phyloP scores from a whole-genome alignment of 2,888 invertebrate genomes.

The Drosophila kuntzei region DNA sequence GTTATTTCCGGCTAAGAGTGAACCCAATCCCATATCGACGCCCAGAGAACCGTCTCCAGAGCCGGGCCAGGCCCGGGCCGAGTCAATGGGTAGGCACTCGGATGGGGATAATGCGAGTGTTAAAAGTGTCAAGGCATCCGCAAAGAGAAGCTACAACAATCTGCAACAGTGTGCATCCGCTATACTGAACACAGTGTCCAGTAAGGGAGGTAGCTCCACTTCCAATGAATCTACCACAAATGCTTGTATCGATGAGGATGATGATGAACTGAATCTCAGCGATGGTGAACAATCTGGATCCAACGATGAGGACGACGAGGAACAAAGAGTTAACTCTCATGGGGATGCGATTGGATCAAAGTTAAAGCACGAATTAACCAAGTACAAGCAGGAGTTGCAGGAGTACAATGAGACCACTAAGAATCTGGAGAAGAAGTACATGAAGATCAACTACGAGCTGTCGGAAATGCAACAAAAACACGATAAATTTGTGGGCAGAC shows the following conservation, averaged over 20 bases:
- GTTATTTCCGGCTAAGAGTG: conserved; percentile 33
- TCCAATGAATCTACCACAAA: neutral
- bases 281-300: conserved; percentile 32
- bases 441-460: conserved; percentile 81
- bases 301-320: conserved; percentile 21
- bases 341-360: conserved; percentile 61
- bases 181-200: conserved; percentile 15
- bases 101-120: conserved; percentile 36
- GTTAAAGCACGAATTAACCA: conserved; percentile 74
- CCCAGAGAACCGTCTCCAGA: conserved; percentile 10
- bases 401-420: conserved; percentile 80
- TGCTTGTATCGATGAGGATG: conserved; percentile 4
- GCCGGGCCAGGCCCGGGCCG: conserved; percentile 18
- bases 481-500: conserved; percentile 60
- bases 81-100: conserved; percentile 61
- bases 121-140: conserved; percentile 9
- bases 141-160: conserved; percentile 36
- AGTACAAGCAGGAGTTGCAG: conserved; percentile 78
- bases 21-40: conserved; percentile 5
- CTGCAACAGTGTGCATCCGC: conserved; percentile 32
- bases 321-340: neutral
- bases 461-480: conserved; percentile 81
- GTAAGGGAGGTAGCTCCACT: conserved; percentile 30
- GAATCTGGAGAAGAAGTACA: conserved; percentile 79
- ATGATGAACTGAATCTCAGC: conserved; percentile 29